Evolutionary conservation across 2,888 invertebrate species (phyloP).

Genomic region (Pseudococcus jackbeardsleyi): DNA sequence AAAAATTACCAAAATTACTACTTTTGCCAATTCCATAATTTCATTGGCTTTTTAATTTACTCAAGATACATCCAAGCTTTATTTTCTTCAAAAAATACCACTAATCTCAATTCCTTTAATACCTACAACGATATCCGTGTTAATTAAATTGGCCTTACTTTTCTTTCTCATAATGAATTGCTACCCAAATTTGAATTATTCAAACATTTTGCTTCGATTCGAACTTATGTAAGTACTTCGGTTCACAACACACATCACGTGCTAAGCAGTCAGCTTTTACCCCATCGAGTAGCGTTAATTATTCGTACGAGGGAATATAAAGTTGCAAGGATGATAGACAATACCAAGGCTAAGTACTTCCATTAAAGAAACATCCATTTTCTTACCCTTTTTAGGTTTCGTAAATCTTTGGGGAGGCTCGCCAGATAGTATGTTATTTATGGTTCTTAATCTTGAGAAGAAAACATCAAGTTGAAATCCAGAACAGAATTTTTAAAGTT

Average conservation of each 20-base stretch:
- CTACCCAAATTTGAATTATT: not conserved
- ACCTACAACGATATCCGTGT: not conserved
- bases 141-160: not conserved
- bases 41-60: no score
- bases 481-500: no score
- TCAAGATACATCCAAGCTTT: no score
- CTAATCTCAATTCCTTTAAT: no score
- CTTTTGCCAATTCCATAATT: no score
- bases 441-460: no score
- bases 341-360: not conserved
- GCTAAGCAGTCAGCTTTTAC: not conserved
- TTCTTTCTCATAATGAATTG: not conserved
- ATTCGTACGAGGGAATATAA: not conserved
- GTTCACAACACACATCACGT: not conserved
- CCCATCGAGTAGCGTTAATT: not conserved
- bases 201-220: not conserved
- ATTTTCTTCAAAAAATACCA: no score
- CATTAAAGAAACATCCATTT: not conserved
- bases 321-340: not conserved
- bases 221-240: not conserved
- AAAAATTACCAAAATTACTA: no score
- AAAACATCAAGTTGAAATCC: no score
- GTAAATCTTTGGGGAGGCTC: not conserved
- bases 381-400: not conserved
- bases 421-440: no score